These are phyloP conservation scores for Andrena flavipes DNA, from an alignment of 2,888 invertebrate species.

Conservation along the genomic window DNA sequence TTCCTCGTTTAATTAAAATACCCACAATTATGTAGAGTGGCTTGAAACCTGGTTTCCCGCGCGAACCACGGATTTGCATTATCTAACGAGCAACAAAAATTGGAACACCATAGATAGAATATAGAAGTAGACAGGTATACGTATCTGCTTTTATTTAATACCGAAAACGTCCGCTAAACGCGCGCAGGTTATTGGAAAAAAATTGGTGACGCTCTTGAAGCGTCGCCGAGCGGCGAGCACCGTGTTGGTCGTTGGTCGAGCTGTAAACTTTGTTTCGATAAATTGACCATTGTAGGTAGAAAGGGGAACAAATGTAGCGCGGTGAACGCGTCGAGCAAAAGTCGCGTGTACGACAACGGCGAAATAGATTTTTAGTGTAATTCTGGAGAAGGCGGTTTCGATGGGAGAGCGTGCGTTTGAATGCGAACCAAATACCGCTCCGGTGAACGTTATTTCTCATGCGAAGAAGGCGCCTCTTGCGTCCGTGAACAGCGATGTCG, in stretches of 20 bases:
- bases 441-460: not conserved
- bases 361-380: conserved; percentile 4
- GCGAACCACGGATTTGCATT: conserved; percentile 1
- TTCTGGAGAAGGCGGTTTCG: not conserved
- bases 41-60: conserved; percentile 5
- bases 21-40: conserved; percentile 25
- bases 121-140: no score
- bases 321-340: not conserved
- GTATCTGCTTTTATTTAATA: not conserved
- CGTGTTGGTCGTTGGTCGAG: no score
- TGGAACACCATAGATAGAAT: not conserved
- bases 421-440: no score
- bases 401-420: not conserved
- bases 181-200: not conserved
- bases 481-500: not conserved
- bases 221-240: no score
- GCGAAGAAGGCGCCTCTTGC: not conserved
- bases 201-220: not conserved
- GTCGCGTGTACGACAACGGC: not conserved
- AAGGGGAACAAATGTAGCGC: not conserved
- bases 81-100: conserved; percentile 11
- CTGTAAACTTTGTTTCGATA: conserved; percentile 19
- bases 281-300: not conserved
- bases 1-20: conserved; percentile 47
- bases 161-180: not conserved